Evolutionary conservation across 2,113 vertebrate species (phyloP), one percentile per base, ranked within the genome.

Genomic region (Galeopterus variegatus): DNA sequence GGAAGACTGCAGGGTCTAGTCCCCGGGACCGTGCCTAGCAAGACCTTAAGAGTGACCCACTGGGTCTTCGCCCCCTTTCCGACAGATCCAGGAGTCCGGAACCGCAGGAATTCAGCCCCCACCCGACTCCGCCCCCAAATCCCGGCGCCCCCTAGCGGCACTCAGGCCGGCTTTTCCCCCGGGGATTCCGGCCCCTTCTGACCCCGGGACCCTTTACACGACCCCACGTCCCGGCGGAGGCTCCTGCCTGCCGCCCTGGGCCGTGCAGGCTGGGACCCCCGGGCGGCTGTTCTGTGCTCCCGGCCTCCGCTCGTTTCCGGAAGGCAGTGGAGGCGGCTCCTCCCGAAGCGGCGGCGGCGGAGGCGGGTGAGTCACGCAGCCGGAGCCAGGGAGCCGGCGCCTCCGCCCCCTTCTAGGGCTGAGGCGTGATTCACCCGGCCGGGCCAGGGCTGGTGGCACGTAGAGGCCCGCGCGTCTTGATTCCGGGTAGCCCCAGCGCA

Each of bases 351-450:
- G 96, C 93, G 96, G 96, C 95, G 94, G 97, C 97, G 97, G 98
- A 95, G 97, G 97, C 95, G 96, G 93, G 97, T 97, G 98, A 98
- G 97, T 98, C 98, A 98, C 96, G 96, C 97, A 94, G 96, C 96
- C 93, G 97, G 98, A 97, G 97, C 96, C 96, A 97, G 58, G 52
- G 96, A 96, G 97, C 97, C 92, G 97, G 97, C 96, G 93, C 97
- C 96, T 97, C 97, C 93, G 96, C 98, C 96, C 97, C 98, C 96
- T 88, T 95, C 97, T 88, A 62, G 75, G 89, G 94, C 96, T 93
- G 95, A 95, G 86, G 95, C 79, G 94, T 98, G 98, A 98, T 97
- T 98, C 98, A 98, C 98, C 91, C 97, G 91, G 67, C 94, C 94
- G 13, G 72, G 76, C 96, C 83, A 2, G 90, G 72, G 67, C 86